Conservation (phyloP, 2,113 vertebrate genomes). For the Pyrgilauda ruficollis region DNA sequence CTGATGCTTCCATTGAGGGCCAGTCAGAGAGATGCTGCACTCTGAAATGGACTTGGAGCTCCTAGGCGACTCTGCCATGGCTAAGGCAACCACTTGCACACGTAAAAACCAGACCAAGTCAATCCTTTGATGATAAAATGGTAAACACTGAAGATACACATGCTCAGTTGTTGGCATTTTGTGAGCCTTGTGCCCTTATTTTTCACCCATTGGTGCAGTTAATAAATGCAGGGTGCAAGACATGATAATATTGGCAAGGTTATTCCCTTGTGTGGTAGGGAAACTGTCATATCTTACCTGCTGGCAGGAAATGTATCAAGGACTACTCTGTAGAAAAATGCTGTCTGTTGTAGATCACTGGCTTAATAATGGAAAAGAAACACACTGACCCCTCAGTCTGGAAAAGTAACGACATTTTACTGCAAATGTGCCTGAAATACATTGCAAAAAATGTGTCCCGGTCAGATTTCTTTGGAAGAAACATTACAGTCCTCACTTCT, state of each 20-base stretch:
- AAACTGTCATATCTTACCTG: background rate
- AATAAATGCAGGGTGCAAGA: background rate
- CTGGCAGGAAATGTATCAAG: background rate
- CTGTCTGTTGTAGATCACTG: background rate
- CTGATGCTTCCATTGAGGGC: background rate
- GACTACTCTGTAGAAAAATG: background rate
- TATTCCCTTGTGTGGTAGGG: background rate
- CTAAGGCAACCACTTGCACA: background rate
- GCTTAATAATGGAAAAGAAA: slow-evolving; percentile 22
- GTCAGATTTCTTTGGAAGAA: slow-evolving; percentile 17
- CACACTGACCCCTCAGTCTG: background rate
- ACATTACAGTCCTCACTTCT: background rate
- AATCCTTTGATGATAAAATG: background rate
- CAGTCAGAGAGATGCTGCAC: background rate
- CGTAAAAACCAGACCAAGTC: background rate
- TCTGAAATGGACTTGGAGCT: background rate
- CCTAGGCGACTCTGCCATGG: background rate
- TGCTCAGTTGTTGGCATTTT: background rate
- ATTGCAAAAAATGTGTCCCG: background rate
- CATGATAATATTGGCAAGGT: background rate
- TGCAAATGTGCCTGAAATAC: background rate
- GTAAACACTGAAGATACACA: background rate
- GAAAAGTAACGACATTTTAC: slow-evolving; percentile 8
- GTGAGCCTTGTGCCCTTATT: background rate
- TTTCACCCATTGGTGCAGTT: background rate